Evolutionary conservation across 1,140 invertebrate species (phyloP).

Genomic region (Drosophila setifemur): DNA sequence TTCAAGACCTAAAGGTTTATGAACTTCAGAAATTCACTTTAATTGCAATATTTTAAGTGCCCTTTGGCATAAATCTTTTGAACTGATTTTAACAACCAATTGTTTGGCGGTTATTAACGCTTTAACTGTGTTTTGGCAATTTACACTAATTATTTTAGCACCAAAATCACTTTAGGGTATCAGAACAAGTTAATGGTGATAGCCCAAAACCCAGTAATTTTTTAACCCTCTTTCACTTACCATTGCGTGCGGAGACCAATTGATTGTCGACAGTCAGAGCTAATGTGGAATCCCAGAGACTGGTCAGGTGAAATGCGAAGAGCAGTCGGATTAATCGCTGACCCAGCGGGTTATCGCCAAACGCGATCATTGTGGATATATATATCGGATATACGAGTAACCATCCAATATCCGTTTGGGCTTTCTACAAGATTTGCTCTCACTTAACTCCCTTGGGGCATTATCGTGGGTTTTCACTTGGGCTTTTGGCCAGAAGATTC

Average conservation of each 20-base stretch:
- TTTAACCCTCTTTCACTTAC: slow-evolving; percentile 39
- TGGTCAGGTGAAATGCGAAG: slow-evolving; percentile 25
- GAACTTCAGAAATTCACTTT: background rate
- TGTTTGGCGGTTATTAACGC: too few relatives aligned
- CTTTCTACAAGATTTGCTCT: slow-evolving; percentile 21
- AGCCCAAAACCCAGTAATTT: background rate
- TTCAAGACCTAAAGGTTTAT: background rate
- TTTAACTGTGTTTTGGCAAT: background rate
- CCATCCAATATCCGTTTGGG: slow-evolving; percentile 3
- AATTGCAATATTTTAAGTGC: background rate
- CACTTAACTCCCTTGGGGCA: slow-evolving; percentile 29
- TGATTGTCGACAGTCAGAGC: slow-evolving; percentile 78
- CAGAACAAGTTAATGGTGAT: background rate
- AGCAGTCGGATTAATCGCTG: slow-evolving; percentile 27
- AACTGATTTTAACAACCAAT: background rate
- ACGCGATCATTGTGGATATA: slow-evolving; percentile 16
- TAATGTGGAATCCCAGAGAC: background rate
- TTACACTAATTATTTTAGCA: background rate
- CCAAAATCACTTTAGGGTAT: background rate
- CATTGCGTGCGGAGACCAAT: slow-evolving; percentile 78
- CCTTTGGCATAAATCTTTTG: background rate
- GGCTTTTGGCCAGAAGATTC: slow-evolving; percentile 15
- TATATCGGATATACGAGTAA: slow-evolving; percentile 9
- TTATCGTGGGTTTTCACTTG: slow-evolving; percentile 25
- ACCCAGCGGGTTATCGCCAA: slow-evolving; percentile 7